Evolutionary conservation across 2,888 invertebrate species (phyloP).

Genomic region (Masnerella sp.): DNA sequence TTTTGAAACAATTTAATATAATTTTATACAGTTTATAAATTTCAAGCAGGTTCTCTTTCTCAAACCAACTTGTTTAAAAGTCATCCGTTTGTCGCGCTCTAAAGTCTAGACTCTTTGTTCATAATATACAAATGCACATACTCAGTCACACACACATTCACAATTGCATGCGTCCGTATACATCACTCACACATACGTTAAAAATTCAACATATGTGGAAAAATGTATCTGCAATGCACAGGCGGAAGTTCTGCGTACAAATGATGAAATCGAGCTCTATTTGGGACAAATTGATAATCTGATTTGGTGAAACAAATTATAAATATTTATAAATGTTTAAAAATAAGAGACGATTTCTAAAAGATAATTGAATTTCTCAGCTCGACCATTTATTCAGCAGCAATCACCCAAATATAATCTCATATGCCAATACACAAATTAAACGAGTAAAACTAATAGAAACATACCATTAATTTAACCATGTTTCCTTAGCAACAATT

Average conservation of each 20-base stretch:
- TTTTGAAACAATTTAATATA: constrained; percentile 40
- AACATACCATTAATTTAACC: constrained; percentile 8
- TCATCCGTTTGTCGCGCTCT: constrained; percentile 3
- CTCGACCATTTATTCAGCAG: constrained; percentile 13
- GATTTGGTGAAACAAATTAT: constrained; percentile 22
- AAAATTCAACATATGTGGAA: not conserved
- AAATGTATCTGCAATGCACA: constrained; percentile 6
- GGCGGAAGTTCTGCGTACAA: constrained; percentile 31
- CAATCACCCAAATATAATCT: constrained; percentile 26
- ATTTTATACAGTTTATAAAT: constrained; percentile 43
- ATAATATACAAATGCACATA: constrained; percentile 38
- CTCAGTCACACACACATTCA: constrained; percentile 1
- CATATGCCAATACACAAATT: constrained; percentile 16
- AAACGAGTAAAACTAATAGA: constrained; percentile 17
- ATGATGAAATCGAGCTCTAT: constrained; percentile 13
- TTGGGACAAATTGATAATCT: constrained; percentile 18
- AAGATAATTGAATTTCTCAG: constrained; percentile 2
- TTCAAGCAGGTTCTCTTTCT: constrained; percentile 17
- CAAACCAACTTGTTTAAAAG: constrained; percentile 24
- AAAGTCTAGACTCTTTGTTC: constrained; percentile 29
- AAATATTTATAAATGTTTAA: constrained; percentile 33
- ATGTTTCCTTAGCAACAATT: too few relatives aligned
- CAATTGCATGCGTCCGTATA: not conserved
- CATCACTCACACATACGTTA: not conserved
- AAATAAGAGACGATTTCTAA: constrained; percentile 8